Conservation (phyloP, 2,113 vertebrate species). For the Xerus inauris region DNA sequence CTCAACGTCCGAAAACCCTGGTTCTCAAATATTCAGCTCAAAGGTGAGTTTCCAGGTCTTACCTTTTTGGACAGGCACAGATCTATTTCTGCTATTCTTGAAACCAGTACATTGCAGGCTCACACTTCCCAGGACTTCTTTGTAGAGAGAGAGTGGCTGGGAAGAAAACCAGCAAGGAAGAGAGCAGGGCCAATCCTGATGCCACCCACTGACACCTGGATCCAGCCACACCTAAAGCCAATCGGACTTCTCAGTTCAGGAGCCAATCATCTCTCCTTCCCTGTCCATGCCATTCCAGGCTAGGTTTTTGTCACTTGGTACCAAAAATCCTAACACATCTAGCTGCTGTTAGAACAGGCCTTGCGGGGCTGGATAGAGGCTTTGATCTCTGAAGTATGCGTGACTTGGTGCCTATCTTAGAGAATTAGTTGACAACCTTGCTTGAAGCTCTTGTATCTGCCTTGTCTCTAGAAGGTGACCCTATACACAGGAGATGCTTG, state of each 20-base stretch:
- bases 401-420: no score
- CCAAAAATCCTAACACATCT: not conserved
- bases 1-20: no score
- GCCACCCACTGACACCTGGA: not conserved
- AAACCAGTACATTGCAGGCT: not conserved
- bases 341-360: not conserved
- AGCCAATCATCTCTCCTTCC: not conserved
- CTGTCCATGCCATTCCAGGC: not conserved
- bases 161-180: not conserved
- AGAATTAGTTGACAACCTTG: not conserved
- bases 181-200: not conserved
- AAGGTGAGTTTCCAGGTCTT: no score
- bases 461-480: not conserved
- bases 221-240: not conserved
- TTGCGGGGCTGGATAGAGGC: not conserved
- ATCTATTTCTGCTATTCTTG: not conserved
- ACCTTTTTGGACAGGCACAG: not conserved
- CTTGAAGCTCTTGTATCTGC: not conserved
- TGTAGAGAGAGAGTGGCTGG: not conserved
- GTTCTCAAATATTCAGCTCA: not conserved
- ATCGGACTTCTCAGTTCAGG: not conserved
- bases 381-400: not conserved
- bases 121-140: not conserved
- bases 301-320: not conserved
- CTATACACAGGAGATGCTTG: not conserved